Conservation (phyloP, 2,888 invertebrate species). For the Thyatira batis region DNA sequence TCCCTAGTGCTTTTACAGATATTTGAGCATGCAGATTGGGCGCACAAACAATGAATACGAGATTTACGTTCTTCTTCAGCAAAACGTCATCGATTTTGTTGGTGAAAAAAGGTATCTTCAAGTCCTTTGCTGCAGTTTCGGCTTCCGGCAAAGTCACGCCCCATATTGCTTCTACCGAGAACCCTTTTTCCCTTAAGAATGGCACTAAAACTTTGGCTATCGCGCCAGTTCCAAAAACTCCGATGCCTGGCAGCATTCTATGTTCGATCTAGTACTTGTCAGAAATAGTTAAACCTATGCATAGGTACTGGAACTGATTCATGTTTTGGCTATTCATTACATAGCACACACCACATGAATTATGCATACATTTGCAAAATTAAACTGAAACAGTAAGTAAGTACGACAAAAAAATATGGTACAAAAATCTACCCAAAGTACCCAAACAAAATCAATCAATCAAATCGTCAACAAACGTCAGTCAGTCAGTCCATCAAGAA, state of each 20-base stretch:
- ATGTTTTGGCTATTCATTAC: not conserved
- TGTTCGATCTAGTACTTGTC: not conserved
- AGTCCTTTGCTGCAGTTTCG: conserved; percentile 88
- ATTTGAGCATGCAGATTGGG: conserved; percentile 97
- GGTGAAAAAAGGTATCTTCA: conserved; percentile 93
- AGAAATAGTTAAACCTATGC: not conserved
- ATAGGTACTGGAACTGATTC: not conserved
- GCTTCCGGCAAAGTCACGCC: conserved; percentile 91
- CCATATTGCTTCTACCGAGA: conserved; percentile 97
- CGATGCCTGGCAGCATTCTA: conserved; percentile 94
- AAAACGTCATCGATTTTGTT: conserved; percentile 96
- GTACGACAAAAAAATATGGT: too few relatives aligned
- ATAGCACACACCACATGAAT: not conserved
- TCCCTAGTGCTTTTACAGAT: conserved; percentile 96
- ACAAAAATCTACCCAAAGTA: too few relatives aligned
- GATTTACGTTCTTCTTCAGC: conserved; percentile 94
- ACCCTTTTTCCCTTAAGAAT: conserved; percentile 94
- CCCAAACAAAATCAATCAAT: too few relatives aligned
- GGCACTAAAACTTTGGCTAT: conserved; percentile 94
- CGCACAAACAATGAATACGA: conserved; percentile 96
- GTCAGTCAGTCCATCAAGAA: too few relatives aligned
- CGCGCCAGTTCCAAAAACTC: conserved; percentile 95
- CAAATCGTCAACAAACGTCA: too few relatives aligned
- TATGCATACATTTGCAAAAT: too few relatives aligned
- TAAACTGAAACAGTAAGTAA: too few relatives aligned